A percentile compares a stretch with the other conserved stretches of the same genome.
These are phyloP conservation scores for Stenopsyche tienmushanensis DNA, from an alignment of 1,140 invertebrate species.

Conservation along the genomic window DNA sequence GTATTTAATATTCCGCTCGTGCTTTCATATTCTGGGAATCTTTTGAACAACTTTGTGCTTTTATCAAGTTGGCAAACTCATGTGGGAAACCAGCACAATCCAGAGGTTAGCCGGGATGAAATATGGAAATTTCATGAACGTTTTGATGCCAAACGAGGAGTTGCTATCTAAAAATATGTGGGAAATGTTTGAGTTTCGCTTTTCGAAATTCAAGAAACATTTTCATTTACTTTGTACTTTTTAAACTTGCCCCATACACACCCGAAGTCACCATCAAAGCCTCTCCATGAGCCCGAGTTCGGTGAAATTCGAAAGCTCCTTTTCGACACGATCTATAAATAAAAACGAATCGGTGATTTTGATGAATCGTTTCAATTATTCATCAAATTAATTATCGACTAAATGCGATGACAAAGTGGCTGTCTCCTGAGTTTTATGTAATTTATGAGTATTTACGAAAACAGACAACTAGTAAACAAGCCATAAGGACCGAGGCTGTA, in stretches of 20 bases:
- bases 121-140: slow-evolving; percentile 11
- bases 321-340: too few relatives aligned
- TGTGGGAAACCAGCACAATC: slow-evolving; percentile 2
- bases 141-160: slow-evolving; percentile 1
- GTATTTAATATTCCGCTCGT: slow-evolving; percentile 2
- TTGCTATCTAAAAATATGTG: background rate
- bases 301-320: too few relatives aligned
- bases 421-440: slow-evolving; percentile 21
- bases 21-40: background rate
- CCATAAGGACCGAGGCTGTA: slow-evolving; percentile 22
- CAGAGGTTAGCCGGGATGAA: slow-evolving; percentile 1
- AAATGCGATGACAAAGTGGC: slow-evolving; percentile 10
- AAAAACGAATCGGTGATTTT: too few relatives aligned
- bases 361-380: background rate
- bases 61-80: background rate
- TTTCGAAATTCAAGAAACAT: background rate
- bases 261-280: too few relatives aligned
- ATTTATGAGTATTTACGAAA: slow-evolving; percentile 21
- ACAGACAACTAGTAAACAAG: slow-evolving; percentile 27
- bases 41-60: slow-evolving; percentile 4
- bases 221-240: background rate
- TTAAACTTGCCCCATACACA: too few relatives aligned
- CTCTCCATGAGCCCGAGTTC: too few relatives aligned
- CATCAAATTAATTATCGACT: slow-evolving; percentile 8
- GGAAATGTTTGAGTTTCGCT: slow-evolving; percentile 1